These are phyloP conservation scores for Cirrhinus molitorella DNA, from an alignment of 2,797 vertebrate genomes.

Conservation along the genomic window DNA sequence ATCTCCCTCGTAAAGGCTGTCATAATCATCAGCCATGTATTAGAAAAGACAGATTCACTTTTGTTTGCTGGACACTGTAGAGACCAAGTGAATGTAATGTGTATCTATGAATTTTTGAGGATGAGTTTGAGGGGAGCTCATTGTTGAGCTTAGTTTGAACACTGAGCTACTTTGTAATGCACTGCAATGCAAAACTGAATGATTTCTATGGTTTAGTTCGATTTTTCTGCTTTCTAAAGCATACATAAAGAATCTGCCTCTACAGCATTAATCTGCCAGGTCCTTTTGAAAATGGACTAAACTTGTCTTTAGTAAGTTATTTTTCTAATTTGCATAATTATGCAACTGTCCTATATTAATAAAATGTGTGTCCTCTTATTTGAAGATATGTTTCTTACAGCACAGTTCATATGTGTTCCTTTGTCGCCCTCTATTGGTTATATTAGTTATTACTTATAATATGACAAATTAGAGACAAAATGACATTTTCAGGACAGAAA, in stretches of 20 bases:
- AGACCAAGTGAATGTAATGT: conserved; percentile 10
- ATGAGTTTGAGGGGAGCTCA: neutral
- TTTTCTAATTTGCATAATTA: neutral
- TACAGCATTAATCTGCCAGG: neutral
- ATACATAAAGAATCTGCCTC: neutral
- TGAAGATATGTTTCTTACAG: neutral
- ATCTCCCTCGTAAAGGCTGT: too few species aligned
- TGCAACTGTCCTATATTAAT: too few species aligned
- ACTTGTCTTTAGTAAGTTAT: too few species aligned
- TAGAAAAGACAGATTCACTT: neutral
- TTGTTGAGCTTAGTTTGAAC: neutral
- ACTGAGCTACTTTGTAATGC: neutral
- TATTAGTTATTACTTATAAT: too few species aligned
- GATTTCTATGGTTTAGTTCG: neutral
- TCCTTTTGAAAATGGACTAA: too few species aligned
- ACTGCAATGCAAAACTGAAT: neutral
- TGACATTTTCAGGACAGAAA: neutral
- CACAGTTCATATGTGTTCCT: too few species aligned
- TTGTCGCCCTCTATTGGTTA: conserved; percentile 29
- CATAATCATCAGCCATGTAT: neutral
- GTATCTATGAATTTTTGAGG: neutral
- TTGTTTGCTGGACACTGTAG: neutral
- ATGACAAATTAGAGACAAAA: too few species aligned
- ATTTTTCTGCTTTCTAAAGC: neutral
- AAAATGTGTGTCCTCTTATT: neutral